A percentile compares a stretch with the other conserved stretches of the same genome.
phyloP scores from a whole-genome alignment of 2,888 invertebrate genomes.

The Trichopria drosophilae region DNA sequence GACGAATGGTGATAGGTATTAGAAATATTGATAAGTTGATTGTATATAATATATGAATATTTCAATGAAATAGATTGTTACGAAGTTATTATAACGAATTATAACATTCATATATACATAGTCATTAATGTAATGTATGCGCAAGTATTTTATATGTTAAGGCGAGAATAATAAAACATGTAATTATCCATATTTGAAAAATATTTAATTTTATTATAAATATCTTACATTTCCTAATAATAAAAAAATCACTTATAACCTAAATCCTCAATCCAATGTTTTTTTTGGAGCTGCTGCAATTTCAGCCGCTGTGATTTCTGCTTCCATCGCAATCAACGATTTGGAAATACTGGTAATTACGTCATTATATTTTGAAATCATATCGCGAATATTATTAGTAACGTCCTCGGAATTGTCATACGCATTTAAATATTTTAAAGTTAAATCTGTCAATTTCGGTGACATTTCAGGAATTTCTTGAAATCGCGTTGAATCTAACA shows the following conservation, averaged over 20 bases:
- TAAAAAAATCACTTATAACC: constrained; percentile 13
- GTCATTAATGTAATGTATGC: constrained; percentile 49
- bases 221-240: constrained; percentile 10
- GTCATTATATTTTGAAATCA: constrained; percentile 60
- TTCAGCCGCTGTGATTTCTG: constrained; percentile 58
- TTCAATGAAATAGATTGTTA: constrained; percentile 49
- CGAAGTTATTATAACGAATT: constrained; percentile 44
- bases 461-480: constrained; percentile 57
- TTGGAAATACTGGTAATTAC: constrained; percentile 60
- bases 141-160: constrained; percentile 53
- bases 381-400: constrained; percentile 54
- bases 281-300: constrained; percentile 54
- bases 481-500: constrained; percentile 58
- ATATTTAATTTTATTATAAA: constrained; percentile 29
- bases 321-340: constrained; percentile 59
- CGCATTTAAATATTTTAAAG: constrained; percentile 54
- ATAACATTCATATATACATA: constrained; percentile 47
- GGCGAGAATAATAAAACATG: constrained; percentile 43
- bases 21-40: constrained; percentile 42
- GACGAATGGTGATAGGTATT: constrained; percentile 43
- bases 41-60: constrained; percentile 48
- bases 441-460: constrained; percentile 56
- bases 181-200: constrained; percentile 28
- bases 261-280: constrained; percentile 40
- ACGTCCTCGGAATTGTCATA: constrained; percentile 56